Evolutionary conservation across 2,797 vertebrate genomes (phyloP), one percentile per base, ranked within the genome.

Genomic region (Pseudochaenichthys georgianus): DNA sequence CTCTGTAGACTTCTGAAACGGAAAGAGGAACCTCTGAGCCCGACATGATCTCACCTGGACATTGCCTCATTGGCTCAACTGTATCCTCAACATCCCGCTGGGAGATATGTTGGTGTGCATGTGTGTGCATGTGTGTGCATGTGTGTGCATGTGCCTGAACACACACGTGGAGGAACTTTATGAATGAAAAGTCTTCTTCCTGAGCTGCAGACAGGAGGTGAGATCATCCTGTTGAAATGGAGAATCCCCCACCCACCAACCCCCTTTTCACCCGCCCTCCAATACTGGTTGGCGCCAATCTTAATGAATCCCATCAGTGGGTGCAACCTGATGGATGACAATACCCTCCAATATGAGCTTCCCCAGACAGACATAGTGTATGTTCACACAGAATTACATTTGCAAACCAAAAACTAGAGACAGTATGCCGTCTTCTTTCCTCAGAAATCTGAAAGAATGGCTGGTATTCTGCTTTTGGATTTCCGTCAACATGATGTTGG

Each of bases 171-270:
- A 73, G 78, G 70, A 83, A 93, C 63, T 93, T 93, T 91, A 83
- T 94, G 92, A 95, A 94, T 94, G 92, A 93, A 94, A 88, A 80
- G n/a, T 78, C 75, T 78, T 76, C 80, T 80, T 89, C 75, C 86
- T 83, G 79, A 75, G 85, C 70, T 81, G 84, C 71, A 92, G 91
- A 93, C 91, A 87, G 89, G 86, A 88, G 89, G 80, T 94, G 94
- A 95, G 93, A 82, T 95, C 94, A 95, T 93, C 89, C 19, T 70
- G 51, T 79, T 90, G 89, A 92, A 89, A 91, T 87, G 84, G 84
- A 91, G 91, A 90, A 82, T 65, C 77, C 82, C 70, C 84, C 73
- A 41, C 75, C 75, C 76, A 60, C 67, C 71, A 17, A 71, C 70
- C 64, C 64, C 73, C 75, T 60, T 23, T n/a, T 28, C 28, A 54